A percentile compares a stretch with the other conserved stretches of the same genome.
Evolutionary conservation across 2,888 invertebrate genomes (phyloP).

Genomic region (Rhagophthalmus giganteus): DNA sequence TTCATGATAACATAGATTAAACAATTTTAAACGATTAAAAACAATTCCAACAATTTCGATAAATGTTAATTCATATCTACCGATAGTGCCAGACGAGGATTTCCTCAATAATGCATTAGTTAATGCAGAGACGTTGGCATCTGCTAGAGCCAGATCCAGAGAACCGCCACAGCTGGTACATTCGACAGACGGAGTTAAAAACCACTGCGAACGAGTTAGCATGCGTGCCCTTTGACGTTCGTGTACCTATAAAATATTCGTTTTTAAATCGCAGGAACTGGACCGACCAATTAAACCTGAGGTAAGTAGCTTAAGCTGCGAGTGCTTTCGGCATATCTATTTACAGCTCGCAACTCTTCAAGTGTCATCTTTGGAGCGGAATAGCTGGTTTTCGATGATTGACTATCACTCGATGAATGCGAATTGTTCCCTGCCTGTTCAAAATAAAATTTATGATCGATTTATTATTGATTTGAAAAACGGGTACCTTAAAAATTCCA

Average conservation of each 20-base stretch:
- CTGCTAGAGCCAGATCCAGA: slow-evolving; percentile 55
- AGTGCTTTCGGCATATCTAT: slow-evolving; percentile 89
- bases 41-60: no score
- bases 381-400: slow-evolving; percentile 68
- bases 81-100: slow-evolving; percentile 63
- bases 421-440: slow-evolving; percentile 25
- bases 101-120: slow-evolving; percentile 54
- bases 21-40: no score
- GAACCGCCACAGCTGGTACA: slow-evolving; percentile 56
- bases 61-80: slow-evolving; percentile 50
- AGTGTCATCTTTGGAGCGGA: slow-evolving; percentile 75
- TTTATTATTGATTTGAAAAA: no score
- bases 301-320: slow-evolving; percentile 89
- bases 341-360: slow-evolving; percentile 82
- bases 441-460: neutral
- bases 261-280: neutral
- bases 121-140: slow-evolving; percentile 51
- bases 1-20: no score
- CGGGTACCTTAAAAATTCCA: slow-evolving; percentile 72
- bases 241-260: slow-evolving; percentile 71
- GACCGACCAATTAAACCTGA: slow-evolving; percentile 61
- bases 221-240: slow-evolving; percentile 95
- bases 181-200: slow-evolving; percentile 72
- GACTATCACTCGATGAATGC: slow-evolving; percentile 69
- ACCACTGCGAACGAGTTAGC: slow-evolving; percentile 98